Conservation (phyloP, 2,888 invertebrate genomes). For the Gibbula magus region DNA sequence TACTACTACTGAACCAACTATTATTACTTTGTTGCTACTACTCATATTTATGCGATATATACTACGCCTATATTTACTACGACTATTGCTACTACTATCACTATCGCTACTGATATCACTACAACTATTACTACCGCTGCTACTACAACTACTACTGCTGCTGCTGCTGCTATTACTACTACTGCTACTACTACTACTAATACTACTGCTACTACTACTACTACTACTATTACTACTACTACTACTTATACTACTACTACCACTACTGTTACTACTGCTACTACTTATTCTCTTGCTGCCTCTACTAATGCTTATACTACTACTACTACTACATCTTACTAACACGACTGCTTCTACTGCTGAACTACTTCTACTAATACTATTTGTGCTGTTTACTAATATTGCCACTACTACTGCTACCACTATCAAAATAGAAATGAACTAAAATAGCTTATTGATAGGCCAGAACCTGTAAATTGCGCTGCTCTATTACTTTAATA, state of each 20-base stretch:
- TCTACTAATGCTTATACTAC: background rate
- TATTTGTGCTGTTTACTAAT: too few species aligned
- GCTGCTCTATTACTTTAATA: too few species aligned
- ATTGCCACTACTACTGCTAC: too few species aligned
- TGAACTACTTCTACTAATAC: too few species aligned
- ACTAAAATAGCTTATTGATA: too few species aligned
- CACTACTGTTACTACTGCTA: background rate
- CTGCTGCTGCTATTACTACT: background rate
- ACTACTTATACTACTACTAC: background rate
- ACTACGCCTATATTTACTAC: slow-evolving; percentile 43
- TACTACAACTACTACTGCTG: background rate
- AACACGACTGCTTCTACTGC: background rate
- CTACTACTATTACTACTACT: background rate
- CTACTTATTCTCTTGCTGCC: too few species aligned
- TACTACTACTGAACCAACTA: background rate
- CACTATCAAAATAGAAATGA: too few species aligned
- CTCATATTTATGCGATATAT: slow-evolving; percentile 36
- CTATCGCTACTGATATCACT: slow-evolving; percentile 44
- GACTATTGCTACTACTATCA: slow-evolving; percentile 48
- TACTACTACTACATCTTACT: background rate
- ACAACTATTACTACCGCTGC: slow-evolving; percentile 38
- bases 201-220: background rate
- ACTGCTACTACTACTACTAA: background rate
- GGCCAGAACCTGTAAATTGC: too few species aligned
- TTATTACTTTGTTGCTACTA: slow-evolving; percentile 41